phyloP scores from a whole-genome alignment of 2,113 vertebrate genomes.

The Strix uralensis region DNA sequence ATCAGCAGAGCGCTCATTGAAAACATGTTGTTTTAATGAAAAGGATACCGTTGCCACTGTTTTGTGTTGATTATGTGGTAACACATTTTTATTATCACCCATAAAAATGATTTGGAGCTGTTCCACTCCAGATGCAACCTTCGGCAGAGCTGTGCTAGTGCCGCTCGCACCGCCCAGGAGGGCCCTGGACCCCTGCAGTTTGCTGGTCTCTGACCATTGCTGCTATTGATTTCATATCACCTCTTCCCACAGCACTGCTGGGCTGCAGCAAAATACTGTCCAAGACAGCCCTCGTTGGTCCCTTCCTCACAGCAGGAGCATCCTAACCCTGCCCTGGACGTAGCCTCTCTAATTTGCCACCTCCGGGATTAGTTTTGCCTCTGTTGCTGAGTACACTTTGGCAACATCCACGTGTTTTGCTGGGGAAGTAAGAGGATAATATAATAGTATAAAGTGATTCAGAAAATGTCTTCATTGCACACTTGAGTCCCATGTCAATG shows the following conservation, averaged over 20 bases:
- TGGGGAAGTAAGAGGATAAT: not conserved
- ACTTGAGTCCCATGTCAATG: not conserved
- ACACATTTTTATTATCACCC: slow-evolving; percentile 53
- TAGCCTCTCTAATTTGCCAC: not conserved
- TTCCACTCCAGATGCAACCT: slow-evolving; percentile 33
- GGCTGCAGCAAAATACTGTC: not conserved
- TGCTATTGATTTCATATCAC: not conserved
- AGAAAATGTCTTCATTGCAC: not conserved
- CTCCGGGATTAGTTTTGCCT: not conserved
- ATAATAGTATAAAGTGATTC: not conserved
- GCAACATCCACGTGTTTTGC: not conserved
- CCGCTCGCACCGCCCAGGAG: not conserved
- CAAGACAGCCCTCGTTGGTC: not conserved
- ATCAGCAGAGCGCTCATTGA: slow-evolving; percentile 42
- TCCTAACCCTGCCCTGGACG: not conserved
- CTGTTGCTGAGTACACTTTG: not conserved
- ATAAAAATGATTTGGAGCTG: slow-evolving; percentile 58
- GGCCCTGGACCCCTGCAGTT: not conserved
- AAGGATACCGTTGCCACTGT: slow-evolving; percentile 44
- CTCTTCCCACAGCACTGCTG: not conserved
- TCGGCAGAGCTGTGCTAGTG: not conserved
- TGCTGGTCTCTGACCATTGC: not conserved
- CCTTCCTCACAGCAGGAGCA: not conserved
- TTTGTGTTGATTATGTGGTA: slow-evolving; percentile 63
- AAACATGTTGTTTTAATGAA: slow-evolving; percentile 61